Percentiles rank a stretch among this genome's conserved stretches.
These are phyloP conservation scores for Panagrolaimus sp. DNA, from an alignment of 1,140 invertebrate genomes.

Conservation along the genomic window DNA sequence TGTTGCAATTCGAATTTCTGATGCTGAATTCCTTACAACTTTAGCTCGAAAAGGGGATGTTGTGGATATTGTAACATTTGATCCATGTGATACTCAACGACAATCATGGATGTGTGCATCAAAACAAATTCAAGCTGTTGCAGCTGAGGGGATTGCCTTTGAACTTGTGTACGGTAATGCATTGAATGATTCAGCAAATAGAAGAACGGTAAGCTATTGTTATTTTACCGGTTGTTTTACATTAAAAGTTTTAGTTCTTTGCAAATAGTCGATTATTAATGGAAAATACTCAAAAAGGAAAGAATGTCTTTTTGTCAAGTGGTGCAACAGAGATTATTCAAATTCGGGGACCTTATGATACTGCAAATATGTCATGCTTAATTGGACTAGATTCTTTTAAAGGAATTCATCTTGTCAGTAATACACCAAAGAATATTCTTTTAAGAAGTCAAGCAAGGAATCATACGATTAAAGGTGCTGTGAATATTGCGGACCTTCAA, in stretches of 20 bases:
- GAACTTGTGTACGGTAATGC: constrained; percentile 37
- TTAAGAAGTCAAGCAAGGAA: constrained; percentile 45
- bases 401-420: constrained; percentile 33
- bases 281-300: constrained; percentile 31
- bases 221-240: background rate
- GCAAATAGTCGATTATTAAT: constrained; percentile 33
- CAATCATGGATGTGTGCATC: background rate
- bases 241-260: constrained; percentile 40
- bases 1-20: constrained; percentile 47
- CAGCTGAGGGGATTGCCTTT: constrained; percentile 31
- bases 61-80: constrained; percentile 39
- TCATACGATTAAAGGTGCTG: constrained; percentile 46
- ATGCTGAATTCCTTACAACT: constrained; percentile 52
- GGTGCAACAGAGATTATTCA: constrained; percentile 47
- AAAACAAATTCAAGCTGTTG: constrained; percentile 15
- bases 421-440: constrained; percentile 41
- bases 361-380: constrained; percentile 47
- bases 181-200: constrained; percentile 20
- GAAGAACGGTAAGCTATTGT: background rate
- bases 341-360: constrained; percentile 54
- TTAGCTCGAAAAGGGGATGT: constrained; percentile 44
- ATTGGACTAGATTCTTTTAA: constrained; percentile 39
- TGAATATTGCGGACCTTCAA: constrained; percentile 39
- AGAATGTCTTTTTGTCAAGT: constrained; percentile 41
- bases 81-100: constrained; percentile 14